These are phyloP conservation scores for Tapirus terrestris DNA, from an alignment of 2,113 vertebrate species.

Conservation along the genomic window DNA sequence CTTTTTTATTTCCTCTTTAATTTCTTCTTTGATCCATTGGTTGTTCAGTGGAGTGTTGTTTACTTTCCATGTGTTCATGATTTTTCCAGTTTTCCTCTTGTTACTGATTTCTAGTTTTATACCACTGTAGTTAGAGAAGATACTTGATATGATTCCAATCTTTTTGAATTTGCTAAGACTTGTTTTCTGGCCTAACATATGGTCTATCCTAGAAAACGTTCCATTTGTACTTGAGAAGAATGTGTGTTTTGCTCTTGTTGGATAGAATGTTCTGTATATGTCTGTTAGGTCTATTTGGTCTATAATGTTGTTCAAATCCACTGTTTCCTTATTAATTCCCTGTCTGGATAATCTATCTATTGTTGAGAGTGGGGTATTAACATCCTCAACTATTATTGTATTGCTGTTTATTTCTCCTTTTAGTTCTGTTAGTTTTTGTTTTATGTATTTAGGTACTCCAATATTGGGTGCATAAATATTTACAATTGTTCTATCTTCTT, in stretches of 20 bases:
- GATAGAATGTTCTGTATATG: no score
- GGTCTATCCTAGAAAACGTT: no score
- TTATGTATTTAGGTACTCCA: no score
- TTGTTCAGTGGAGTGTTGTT: not conserved
- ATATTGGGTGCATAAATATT: no score
- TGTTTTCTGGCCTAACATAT: not conserved
- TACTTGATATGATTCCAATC: not conserved
- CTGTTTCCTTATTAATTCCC: not conserved
- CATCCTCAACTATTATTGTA: not conserved
- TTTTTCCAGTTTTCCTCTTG: not conserved
- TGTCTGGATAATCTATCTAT: not conserved
- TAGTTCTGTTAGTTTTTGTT: no score
- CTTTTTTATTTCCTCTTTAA: not conserved
- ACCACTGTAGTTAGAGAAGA: not conserved
- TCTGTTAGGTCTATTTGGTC: not conserved
- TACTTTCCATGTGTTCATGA: not conserved
- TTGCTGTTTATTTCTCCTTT: not conserved
- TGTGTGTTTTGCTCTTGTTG: not conserved
- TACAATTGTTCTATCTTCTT: no score
- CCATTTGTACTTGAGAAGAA: not conserved
- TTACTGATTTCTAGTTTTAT: not conserved
- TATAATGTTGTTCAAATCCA: not conserved
- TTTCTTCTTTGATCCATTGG: not conserved
- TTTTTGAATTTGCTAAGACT: not conserved
- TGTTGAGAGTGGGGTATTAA: not conserved